phyloP scores from a whole-genome alignment of 2,113 vertebrate genomes.

The Sminthopsis crassicaudata region DNA sequence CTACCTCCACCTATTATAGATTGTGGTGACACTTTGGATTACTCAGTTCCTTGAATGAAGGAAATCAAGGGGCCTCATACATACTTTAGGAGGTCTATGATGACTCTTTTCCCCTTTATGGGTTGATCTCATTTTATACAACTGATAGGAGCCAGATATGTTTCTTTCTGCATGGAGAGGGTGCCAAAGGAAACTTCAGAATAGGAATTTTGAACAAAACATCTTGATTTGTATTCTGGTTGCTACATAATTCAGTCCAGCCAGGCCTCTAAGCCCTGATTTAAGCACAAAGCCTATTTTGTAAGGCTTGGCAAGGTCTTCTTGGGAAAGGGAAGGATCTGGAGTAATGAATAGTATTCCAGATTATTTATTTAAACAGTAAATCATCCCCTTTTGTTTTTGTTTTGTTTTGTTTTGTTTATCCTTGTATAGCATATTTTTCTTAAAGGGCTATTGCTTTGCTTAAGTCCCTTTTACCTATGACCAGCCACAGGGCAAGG shows the following conservation, averaged over 20 bases:
- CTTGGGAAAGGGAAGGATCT: neutral
- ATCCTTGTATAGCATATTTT: neutral
- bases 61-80: neutral
- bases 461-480: neutral
- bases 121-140: neutral
- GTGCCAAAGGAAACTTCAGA: neutral
- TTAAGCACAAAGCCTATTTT: neutral
- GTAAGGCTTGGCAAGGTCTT: neutral
- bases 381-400: neutral
- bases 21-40: neutral
- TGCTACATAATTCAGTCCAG: neutral
- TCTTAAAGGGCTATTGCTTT: neutral
- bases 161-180: neutral
- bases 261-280: neutral
- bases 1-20: neutral
- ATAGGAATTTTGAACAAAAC: neutral
- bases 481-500: neutral
- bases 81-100: neutral
- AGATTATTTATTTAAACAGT: neutral
- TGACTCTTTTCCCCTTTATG: neutral
- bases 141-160: neutral
- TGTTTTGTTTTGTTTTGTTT: neutral
- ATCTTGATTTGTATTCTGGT: slow-evolving; percentile 10
- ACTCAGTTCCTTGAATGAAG: neutral
- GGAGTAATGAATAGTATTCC: neutral